A percentile compares a stretch with the other conserved stretches of the same genome.
These are phyloP conservation scores for Microtus pennsylvanicus DNA, from an alignment of 2,113 vertebrate genomes.

Conservation along the genomic window DNA sequence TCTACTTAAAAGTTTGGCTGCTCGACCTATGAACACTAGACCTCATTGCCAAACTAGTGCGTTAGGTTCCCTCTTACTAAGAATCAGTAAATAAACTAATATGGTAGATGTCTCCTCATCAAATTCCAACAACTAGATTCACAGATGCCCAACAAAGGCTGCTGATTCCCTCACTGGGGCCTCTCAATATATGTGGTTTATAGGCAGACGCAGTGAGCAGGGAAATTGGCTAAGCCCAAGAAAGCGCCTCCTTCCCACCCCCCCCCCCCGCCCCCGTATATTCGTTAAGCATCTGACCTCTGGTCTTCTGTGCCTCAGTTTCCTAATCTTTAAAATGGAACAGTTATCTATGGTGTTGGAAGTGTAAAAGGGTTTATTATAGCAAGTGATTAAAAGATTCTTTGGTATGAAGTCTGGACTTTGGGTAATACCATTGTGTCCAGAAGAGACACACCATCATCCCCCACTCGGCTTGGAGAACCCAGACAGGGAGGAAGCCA, in stretches of 20 bases:
- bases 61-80: not conserved
- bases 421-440: not conserved
- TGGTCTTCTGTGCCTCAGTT: not conserved
- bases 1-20: not conserved
- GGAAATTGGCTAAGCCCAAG: not conserved
- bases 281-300: not conserved
- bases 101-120: not conserved
- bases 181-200: not conserved
- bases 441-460: no score
- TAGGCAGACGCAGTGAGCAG: accelerated
- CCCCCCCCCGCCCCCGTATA: not conserved
- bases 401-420: not conserved
- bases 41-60: not conserved
- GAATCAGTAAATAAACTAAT: not conserved
- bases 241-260: not conserved
- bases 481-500: no score
- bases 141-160: not conserved
- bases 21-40: not conserved
- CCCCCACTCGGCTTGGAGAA: accelerated
- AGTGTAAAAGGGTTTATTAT: not conserved
- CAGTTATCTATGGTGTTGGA: not conserved
- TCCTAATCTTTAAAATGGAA: not conserved
- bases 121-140: not conserved
- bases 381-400: not conserved
- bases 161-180: not conserved